Evolutionary conservation across 2,888 invertebrate species (phyloP).

Genomic region (Shargacucullia verbasci): DNA sequence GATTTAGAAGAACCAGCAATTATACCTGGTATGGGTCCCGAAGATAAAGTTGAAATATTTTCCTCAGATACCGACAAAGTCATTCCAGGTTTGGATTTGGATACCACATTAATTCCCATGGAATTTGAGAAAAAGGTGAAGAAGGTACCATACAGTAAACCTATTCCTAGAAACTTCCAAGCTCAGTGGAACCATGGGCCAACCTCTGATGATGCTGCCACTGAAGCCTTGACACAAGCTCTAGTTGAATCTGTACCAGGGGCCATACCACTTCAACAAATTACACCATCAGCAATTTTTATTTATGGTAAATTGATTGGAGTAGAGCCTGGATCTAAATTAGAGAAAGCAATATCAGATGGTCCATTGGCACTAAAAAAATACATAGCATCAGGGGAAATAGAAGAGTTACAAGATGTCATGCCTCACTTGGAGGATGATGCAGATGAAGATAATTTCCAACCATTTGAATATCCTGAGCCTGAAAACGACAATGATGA

Average conservation of each 20-base stretch:
- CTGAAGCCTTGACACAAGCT: conserved; percentile 92
- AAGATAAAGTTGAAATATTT: conserved; percentile 95
- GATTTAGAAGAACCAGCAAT: conserved; percentile 93
- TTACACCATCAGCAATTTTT: conserved; percentile 94
- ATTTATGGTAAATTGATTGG: conserved; percentile 95
- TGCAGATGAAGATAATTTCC: conserved; percentile 85
- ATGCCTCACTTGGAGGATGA: conserved; percentile 92
- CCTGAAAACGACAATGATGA: conserved; percentile 70
- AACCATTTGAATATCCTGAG: conserved; percentile 83
- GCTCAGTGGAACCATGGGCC: conserved; percentile 97
- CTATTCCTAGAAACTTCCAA: conserved; percentile 98
- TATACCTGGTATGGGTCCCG: conserved; percentile 99
- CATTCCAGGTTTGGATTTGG: conserved; percentile 96
- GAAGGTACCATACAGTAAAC: conserved; percentile 98
- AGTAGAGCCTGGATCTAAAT: conserved; percentile 93
- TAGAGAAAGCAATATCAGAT: conserved; percentile 93
- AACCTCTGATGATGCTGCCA: conserved; percentile 85
- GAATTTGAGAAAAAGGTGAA: conserved; percentile 93
- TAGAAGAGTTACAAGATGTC: conserved; percentile 94
- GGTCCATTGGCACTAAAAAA: conserved; percentile 94
- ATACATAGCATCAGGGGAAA: conserved; percentile 93
- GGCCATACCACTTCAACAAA: conserved; percentile 93
- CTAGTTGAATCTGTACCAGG: conserved; percentile 94
- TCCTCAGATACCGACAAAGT: conserved; percentile 89
- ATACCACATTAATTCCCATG: conserved; percentile 90